Conservation (phyloP, 1,140 invertebrate species). For the Zophobas morio region DNA sequence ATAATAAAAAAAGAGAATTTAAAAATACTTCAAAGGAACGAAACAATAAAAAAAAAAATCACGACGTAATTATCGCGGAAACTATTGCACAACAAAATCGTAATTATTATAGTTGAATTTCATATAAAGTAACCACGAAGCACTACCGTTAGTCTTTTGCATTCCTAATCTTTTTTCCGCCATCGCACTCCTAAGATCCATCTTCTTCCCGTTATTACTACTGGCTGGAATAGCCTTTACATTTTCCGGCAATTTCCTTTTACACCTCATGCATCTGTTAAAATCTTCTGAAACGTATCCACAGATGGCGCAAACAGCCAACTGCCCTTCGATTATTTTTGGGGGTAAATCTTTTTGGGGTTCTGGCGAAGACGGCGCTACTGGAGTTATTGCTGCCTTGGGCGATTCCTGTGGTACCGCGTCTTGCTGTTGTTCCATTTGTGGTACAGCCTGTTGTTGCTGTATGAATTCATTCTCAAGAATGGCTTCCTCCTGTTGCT, state of each 20-base stretch:
- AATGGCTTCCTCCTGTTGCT: slow-evolving; percentile 16
- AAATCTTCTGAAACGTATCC: slow-evolving; percentile 81
- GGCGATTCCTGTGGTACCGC: neutral
- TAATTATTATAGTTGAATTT: no score
- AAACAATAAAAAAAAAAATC: no score
- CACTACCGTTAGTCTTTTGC: slow-evolving; percentile 32
- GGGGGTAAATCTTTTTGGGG: slow-evolving; percentile 68
- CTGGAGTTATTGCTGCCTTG: slow-evolving; percentile 52
- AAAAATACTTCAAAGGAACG: no score
- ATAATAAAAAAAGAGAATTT: neutral
- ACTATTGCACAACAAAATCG: no score
- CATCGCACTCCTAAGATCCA: slow-evolving; percentile 30
- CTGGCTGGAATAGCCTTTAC: slow-evolving; percentile 68
- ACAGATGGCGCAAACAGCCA: slow-evolving; percentile 81
- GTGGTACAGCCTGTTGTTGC: slow-evolving; percentile 9
- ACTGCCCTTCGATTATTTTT: slow-evolving; percentile 76
- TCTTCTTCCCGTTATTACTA: slow-evolving; percentile 39
- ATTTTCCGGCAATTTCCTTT: slow-evolving; percentile 70
- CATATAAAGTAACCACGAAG: neutral
- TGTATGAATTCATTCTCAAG: slow-evolving; percentile 13
- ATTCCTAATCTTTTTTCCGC: slow-evolving; percentile 40
- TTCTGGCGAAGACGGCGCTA: slow-evolving; percentile 56
- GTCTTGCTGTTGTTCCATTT: slow-evolving; percentile 2
- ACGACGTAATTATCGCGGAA: no score
- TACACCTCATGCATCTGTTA: slow-evolving; percentile 79